Evolutionary conservation across 2,113 vertebrate genomes (phyloP).

Genomic region (Camarhynchus parvulus): DNA sequence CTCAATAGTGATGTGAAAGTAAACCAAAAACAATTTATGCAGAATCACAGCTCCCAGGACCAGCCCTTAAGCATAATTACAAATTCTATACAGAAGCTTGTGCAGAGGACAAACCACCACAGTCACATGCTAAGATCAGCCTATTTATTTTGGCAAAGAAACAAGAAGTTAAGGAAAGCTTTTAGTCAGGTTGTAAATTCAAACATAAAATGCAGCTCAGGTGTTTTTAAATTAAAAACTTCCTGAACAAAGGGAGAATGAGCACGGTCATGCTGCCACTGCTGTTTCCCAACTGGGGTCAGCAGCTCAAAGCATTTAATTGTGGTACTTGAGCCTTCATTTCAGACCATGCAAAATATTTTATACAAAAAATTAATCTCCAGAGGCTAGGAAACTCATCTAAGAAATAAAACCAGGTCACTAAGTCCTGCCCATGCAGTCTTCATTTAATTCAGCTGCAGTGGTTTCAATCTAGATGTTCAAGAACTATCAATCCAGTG

Average conservation of each 20-base stretch:
- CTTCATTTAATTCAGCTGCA: background rate
- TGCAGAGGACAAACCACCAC: background rate
- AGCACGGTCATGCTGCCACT: background rate
- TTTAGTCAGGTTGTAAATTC: constrained; percentile 20
- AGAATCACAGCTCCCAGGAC: background rate
- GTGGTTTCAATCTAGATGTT: background rate
- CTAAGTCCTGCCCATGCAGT: background rate
- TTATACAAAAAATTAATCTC: background rate
- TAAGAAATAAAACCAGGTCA: background rate
- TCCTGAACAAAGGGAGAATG: background rate
- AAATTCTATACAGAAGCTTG: background rate
- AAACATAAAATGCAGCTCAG: background rate
- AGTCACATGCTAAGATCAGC: background rate
- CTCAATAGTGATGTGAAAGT: background rate
- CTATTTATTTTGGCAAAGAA: constrained; percentile 26
- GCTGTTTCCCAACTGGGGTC: background rate
- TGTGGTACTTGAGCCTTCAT: background rate
- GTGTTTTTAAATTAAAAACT: constrained; percentile 21
- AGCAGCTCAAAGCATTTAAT: background rate
- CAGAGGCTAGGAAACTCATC: background rate
- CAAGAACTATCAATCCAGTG: background rate
- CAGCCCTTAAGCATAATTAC: background rate
- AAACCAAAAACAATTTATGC: background rate
- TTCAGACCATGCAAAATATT: background rate
- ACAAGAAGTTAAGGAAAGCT: background rate